phyloP scores from a whole-genome alignment of 1,140 invertebrate species.

The Oryctes rhinoceros region DNA sequence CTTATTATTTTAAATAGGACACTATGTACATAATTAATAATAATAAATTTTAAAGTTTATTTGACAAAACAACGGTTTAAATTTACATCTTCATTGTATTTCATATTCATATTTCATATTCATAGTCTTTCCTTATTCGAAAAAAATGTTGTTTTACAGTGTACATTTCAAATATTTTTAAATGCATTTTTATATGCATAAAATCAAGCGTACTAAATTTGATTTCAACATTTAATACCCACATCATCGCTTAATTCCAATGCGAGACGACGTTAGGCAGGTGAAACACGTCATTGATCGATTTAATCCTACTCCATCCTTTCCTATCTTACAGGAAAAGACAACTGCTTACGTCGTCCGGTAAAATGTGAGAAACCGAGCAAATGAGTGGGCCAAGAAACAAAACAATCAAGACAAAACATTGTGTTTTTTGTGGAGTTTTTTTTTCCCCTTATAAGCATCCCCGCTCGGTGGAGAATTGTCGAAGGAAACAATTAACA shows the following conservation, averaged over 20 bases:
- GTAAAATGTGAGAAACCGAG: not conserved
- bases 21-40: too few relatives aligned
- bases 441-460: not conserved
- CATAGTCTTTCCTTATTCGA: too few relatives aligned
- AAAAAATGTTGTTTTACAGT: too few relatives aligned
- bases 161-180: too few relatives aligned
- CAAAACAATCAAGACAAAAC: conserved; percentile 15
- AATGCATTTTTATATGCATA: too few relatives aligned
- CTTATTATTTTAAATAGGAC: too few relatives aligned
- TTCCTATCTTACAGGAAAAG: not conserved
- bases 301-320: conserved; percentile 23
- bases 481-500: conserved; percentile 13
- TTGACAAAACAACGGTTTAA: too few relatives aligned
- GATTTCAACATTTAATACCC: not conserved
- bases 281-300: not conserved
- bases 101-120: too few relatives aligned
- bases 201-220: not conserved
- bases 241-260: not conserved
- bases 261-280: not conserved
- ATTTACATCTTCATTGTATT: too few relatives aligned
- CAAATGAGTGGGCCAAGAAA: not conserved
- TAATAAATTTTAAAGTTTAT: too few relatives aligned
- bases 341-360: not conserved
- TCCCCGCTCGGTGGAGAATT: not conserved
- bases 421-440: not conserved